A percentile compares a stretch with the other conserved stretches of the same genome.
Evolutionary conservation across 2,888 invertebrate species (phyloP).

Genomic region (Patella pellucida): DNA sequence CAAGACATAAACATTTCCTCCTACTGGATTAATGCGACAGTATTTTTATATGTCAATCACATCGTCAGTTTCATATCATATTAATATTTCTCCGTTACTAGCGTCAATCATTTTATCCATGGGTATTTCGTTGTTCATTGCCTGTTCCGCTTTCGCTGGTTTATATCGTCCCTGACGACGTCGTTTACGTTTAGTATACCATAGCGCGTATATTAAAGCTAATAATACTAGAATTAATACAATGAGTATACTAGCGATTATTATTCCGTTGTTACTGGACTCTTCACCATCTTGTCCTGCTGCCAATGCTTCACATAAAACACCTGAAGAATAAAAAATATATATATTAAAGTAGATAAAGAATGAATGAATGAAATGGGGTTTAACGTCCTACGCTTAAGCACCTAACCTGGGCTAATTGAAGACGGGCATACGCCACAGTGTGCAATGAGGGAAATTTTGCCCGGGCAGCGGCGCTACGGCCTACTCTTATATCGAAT

Average conservation of each 20-base stretch:
- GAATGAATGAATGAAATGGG: too few species aligned
- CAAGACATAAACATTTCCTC: too few species aligned
- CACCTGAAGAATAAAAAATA: conserved; percentile 34
- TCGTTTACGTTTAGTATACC: conserved; percentile 47
- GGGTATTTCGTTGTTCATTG: conserved; percentile 40
- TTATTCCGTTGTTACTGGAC: conserved; percentile 22
- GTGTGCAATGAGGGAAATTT: too few species aligned
- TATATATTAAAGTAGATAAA: too few species aligned
- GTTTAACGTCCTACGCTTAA: too few species aligned
- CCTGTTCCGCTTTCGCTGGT: conserved; percentile 52
- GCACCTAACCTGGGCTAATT: too few species aligned
- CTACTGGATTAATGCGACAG: too few species aligned
- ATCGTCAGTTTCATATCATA: conserved; percentile 32
- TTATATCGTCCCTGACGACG: conserved; percentile 54
- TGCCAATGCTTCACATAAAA: conserved; percentile 33
- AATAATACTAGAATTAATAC: conserved; percentile 39
- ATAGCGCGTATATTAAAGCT: conserved; percentile 38
- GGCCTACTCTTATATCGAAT: too few species aligned
- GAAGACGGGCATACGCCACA: too few species aligned
- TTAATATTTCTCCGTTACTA: conserved; percentile 41
- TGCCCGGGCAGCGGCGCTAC: too few species aligned
- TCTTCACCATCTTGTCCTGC: not conserved
- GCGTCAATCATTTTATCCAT: conserved; percentile 46
- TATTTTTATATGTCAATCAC: too few species aligned
- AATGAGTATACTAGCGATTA: conserved; percentile 43